Conservation (phyloP, 37 sponge, comb jelly and placozoan genomes). For the Lycopodina hypogea region DNA sequence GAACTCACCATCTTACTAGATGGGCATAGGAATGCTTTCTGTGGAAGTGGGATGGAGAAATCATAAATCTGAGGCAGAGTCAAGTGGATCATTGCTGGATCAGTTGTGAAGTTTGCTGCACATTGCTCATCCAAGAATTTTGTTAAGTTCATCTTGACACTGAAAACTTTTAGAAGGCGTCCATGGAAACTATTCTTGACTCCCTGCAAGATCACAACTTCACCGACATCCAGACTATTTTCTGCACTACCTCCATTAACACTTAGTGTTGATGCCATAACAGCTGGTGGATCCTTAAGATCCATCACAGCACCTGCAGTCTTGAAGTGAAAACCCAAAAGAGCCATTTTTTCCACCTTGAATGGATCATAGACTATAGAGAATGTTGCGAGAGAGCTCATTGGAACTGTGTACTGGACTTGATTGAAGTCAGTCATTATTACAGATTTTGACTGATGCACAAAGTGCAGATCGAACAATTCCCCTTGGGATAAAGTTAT, state of each 20-base stretch:
- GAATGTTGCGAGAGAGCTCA: slow-evolving; percentile 23
- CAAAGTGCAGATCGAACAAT: slow-evolving; percentile 47
- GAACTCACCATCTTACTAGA: neutral
- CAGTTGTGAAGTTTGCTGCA: slow-evolving; percentile 40
- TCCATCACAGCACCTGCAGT: slow-evolving; percentile 29
- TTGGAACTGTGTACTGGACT: slow-evolving; percentile 23
- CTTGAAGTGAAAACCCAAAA: slow-evolving; percentile 33
- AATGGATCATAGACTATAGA: slow-evolving; percentile 29
- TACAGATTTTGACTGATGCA: slow-evolving; percentile 33
- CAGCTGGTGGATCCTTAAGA: slow-evolving; percentile 37
- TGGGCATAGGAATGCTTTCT: neutral
- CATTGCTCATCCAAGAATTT: slow-evolving; percentile 33
- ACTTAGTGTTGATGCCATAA: slow-evolving; percentile 13
- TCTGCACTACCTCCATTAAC: slow-evolving; percentile 15
- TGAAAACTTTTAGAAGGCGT: slow-evolving; percentile 20
- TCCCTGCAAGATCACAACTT: slow-evolving; percentile 23
- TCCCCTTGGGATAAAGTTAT: slow-evolving; percentile 39
- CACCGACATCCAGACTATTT: slow-evolving; percentile 15
- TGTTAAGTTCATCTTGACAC: neutral
- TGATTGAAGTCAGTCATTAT: slow-evolving; percentile 3
- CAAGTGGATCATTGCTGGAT: slow-evolving; percentile 27
- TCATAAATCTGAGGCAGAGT: slow-evolving; percentile 38
- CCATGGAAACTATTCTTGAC: slow-evolving; percentile 26
- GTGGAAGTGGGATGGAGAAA: slow-evolving; percentile 11
- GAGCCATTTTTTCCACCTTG: neutral